Conservation (phyloP, 2,797 vertebrate species). For the Poecilia gillii region DNA sequence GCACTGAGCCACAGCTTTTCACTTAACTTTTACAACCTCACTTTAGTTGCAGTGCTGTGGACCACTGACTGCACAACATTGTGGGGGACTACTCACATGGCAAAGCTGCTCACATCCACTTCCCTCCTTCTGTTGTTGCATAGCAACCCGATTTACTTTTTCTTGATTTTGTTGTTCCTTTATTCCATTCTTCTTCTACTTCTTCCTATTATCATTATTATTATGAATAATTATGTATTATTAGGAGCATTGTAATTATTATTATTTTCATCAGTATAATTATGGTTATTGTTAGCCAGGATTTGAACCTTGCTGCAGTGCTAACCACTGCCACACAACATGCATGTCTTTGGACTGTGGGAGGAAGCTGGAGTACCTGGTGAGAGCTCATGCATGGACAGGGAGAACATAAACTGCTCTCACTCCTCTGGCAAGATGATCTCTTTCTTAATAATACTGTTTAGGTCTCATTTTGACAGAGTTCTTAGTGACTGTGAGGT, state of each 20-base stretch:
- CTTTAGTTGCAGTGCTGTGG: conserved; percentile 9
- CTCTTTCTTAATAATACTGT: not conserved
- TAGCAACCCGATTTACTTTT: not conserved
- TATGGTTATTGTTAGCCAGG: not conserved
- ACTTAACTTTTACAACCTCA: conserved; percentile 18
- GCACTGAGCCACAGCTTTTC: conserved; percentile 7
- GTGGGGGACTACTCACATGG: not conserved
- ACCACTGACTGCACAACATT: conserved; percentile 13
- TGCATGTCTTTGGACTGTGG: not conserved
- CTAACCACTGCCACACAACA: not conserved
- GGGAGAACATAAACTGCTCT: not conserved
- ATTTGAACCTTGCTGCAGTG: not conserved
- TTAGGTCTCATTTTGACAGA: not conserved
- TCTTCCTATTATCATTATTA: not conserved
- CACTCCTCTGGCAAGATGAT: not conserved
- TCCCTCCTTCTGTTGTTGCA: not conserved
- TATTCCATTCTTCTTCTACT: not conserved
- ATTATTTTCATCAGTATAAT: not conserved
- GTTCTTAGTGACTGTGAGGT: not conserved
- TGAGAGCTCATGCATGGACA: not conserved
- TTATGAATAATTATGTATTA: not conserved
- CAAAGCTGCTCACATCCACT: conserved; percentile 1
- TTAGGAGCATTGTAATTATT: not conserved
- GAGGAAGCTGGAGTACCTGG: not conserved
- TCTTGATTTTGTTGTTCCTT: not conserved